Conservation (phyloP, 1,140 invertebrate genomes). For the Aphelenchoides avenae region DNA sequence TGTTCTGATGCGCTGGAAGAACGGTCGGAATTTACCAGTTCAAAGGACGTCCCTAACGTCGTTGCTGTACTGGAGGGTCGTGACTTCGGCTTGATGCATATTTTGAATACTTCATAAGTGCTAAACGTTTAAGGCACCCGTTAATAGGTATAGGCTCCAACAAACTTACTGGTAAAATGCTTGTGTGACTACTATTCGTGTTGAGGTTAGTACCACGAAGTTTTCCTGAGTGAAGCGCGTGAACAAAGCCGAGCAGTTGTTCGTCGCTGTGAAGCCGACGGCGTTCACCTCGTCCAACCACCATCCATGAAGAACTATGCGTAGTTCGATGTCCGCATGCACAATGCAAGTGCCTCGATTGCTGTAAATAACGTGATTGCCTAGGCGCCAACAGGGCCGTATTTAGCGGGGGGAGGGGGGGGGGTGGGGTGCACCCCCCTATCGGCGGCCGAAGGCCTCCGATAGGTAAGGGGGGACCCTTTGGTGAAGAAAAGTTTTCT, state of each 20-base stretch:
- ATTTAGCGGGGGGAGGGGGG: too few relatives aligned
- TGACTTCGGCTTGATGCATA: background rate
- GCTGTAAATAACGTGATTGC: background rate
- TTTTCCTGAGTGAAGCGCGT: conserved; percentile 21
- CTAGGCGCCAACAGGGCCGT: too few relatives aligned
- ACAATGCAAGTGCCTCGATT: conserved; percentile 25
- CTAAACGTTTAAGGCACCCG: background rate
- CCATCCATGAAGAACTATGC: conserved; percentile 28
- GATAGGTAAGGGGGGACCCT: too few relatives aligned
- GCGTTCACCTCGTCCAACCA: conserved; percentile 28
- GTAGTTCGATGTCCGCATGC: conserved; percentile 20
- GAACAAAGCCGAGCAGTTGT: conserved; percentile 15
- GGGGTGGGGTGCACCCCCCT: too few relatives aligned
- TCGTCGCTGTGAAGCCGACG: conserved; percentile 19
- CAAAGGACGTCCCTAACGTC: background rate
- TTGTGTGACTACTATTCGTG: background rate
- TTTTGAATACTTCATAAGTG: background rate
- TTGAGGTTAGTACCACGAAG: conserved; percentile 16
- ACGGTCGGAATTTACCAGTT: background rate
- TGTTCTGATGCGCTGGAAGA: conserved; percentile 1
- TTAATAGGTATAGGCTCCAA: too few relatives aligned
- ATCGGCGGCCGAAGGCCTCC: too few relatives aligned
- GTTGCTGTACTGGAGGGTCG: background rate
- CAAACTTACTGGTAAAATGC: background rate
- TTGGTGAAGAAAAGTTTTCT: too few relatives aligned